Evolutionary conservation across 2,888 invertebrate species (phyloP).

Genomic region (Lasioglossum oenotherae): DNA sequence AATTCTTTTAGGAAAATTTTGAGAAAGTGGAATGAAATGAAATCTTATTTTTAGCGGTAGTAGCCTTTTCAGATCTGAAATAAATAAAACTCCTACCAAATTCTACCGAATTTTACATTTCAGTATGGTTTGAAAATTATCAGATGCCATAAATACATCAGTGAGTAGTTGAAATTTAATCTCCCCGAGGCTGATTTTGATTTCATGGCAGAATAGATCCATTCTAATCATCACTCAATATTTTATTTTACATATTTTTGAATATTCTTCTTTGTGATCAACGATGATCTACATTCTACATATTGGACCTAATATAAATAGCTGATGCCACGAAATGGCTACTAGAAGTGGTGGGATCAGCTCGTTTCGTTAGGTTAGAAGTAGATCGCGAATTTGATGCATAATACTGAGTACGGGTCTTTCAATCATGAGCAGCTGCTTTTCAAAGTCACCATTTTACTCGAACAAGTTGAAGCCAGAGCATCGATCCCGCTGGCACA

Average conservation of each 20-base stretch:
- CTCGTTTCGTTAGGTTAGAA: not conserved
- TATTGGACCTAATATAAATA: not conserved
- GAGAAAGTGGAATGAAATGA: too few species aligned
- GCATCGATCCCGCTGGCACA: conserved; percentile 3
- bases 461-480: not conserved
- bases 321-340: not conserved
- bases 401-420: not conserved
- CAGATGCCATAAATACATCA: not conserved
- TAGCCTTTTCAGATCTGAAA: too few species aligned
- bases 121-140: too few species aligned
- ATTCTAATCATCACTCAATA: not conserved
- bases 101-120: too few species aligned
- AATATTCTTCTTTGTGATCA: not conserved
- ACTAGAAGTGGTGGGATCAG: not conserved
- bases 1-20: too few species aligned
- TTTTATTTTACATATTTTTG: not conserved
- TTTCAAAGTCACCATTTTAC: not conserved
- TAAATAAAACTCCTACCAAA: too few species aligned
- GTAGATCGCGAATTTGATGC: not conserved
- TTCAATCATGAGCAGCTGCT: not conserved
- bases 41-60: too few species aligned
- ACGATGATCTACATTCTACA: not conserved
- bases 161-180: not conserved
- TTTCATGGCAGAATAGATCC: not conserved
- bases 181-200: not conserved